phyloP scores from a whole-genome alignment of 53 echinoderm and acorn worm genomes.

The Paelopatides confundens region DNA sequence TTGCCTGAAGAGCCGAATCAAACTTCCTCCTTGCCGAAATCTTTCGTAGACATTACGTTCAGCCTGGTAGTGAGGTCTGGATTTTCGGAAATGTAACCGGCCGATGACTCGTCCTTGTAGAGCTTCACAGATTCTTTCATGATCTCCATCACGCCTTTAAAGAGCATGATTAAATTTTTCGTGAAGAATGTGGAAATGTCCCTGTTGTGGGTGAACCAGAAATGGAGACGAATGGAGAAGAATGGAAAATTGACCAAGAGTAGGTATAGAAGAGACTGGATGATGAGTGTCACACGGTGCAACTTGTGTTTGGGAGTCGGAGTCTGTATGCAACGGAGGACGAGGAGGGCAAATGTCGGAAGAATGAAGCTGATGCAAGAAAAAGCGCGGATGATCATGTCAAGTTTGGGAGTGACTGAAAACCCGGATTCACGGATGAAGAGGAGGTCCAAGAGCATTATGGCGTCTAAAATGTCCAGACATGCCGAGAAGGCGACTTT shows the following conservation, averaged over 20 bases:
- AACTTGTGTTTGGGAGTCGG: conserved; percentile 48
- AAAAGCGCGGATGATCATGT: conserved; percentile 75
- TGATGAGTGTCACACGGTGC: conserved; percentile 61
- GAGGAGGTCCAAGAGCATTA: conserved; percentile 73
- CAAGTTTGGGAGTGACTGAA: conserved; percentile 37
- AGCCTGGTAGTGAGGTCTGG: conserved; percentile 15
- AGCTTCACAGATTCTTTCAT: conserved; percentile 61
- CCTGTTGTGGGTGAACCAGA: conserved; percentile 74
- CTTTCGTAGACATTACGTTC: not conserved
- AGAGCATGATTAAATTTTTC: conserved; percentile 81
- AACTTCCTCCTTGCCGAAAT: not conserved
- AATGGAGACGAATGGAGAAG: conserved; percentile 66
- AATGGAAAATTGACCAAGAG: conserved; percentile 76
- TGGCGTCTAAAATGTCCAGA: conserved; percentile 74
- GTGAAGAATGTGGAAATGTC: conserved; percentile 85
- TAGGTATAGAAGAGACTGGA: conserved; percentile 70
- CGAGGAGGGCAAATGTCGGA: conserved; percentile 68
- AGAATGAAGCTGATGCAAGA: conserved; percentile 75
- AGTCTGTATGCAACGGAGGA: conserved; percentile 60
- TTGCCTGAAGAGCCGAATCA: not conserved
- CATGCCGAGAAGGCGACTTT: conserved; percentile 72
- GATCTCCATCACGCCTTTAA: conserved; percentile 70
- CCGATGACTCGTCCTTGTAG: conserved; percentile 37
- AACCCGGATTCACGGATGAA: conserved; percentile 55
- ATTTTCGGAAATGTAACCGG: not conserved